Conservation (phyloP, 2,113 vertebrate genomes). For the Bombycilla garrulus region DNA sequence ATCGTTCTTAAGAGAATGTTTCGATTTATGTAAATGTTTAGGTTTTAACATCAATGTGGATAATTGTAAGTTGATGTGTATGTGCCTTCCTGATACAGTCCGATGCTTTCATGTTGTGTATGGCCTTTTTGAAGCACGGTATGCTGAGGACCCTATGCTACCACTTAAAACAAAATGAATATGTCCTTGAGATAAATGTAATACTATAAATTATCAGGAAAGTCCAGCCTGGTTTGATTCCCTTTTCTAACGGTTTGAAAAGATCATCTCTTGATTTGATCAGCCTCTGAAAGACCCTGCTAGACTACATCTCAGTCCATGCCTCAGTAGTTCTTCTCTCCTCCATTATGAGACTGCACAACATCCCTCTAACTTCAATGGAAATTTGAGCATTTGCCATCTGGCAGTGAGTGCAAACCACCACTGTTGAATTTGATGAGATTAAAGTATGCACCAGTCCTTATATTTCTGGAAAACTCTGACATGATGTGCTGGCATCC, state of each 20-base stretch:
- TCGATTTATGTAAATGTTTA: not conserved
- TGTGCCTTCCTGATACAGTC: not conserved
- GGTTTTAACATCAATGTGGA: not conserved
- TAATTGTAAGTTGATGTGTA: not conserved
- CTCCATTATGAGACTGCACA: not conserved
- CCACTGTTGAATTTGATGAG: not conserved
- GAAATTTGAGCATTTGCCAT: not conserved
- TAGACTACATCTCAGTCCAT: not conserved
- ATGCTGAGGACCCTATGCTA: not conserved
- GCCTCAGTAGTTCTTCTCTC: not conserved
- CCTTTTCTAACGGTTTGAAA: not conserved
- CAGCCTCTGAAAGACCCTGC: not conserved
- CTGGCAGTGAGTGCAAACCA: not conserved
- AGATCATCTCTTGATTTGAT: not conserved
- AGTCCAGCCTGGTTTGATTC: not conserved
- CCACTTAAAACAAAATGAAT: slow-evolving; percentile 3
- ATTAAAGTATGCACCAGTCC: not conserved
- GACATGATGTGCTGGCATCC: not conserved
- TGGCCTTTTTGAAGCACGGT: not conserved
- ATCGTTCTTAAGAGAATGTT: not conserved
- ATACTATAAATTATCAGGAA: not conserved
- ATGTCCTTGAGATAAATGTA: not conserved
- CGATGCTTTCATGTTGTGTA: not conserved
- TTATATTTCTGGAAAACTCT: slow-evolving; percentile 28
- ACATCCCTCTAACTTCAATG: not conserved